These are phyloP conservation scores for Drosophila paranaensis DNA, from an alignment of 2,888 invertebrate genomes.

Conservation along the genomic window DNA sequence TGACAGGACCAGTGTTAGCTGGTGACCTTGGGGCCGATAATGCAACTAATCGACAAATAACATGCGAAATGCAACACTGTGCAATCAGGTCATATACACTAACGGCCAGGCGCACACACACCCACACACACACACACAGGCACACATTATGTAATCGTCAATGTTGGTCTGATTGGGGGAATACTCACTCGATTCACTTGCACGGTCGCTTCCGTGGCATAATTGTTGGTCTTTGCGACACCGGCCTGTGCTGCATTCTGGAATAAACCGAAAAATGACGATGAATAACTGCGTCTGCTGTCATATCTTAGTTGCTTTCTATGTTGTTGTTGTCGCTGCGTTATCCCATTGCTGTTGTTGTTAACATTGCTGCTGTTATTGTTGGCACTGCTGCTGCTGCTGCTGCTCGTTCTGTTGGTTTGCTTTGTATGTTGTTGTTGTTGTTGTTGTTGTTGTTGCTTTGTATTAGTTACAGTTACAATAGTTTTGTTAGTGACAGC, in stretches of 20 bases:
- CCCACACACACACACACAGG: slow-evolving; percentile 16
- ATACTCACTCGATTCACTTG: slow-evolving; percentile 84
- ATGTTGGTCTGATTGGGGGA: slow-evolving; percentile 26
- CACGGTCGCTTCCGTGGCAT: slow-evolving; percentile 85
- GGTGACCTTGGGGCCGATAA: slow-evolving; percentile 45
- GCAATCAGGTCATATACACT: slow-evolving; percentile 42
- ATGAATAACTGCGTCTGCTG: slow-evolving; percentile 73
- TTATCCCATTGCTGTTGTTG: slow-evolving; percentile 9
- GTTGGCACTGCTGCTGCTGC: slow-evolving; percentile 13
- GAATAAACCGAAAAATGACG: slow-evolving; percentile 84
- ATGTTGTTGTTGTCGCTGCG: slow-evolving; percentile 40
- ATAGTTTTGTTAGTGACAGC: slow-evolving; percentile 45
- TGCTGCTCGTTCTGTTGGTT: slow-evolving; percentile 5
- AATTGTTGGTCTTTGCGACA: slow-evolving; percentile 82
- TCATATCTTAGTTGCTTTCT: slow-evolving; percentile 40
- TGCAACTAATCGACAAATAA: slow-evolving; percentile 5
- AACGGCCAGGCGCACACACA: slow-evolving; percentile 3
- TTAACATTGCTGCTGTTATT: slow-evolving; percentile 9
- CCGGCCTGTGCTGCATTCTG: slow-evolving; percentile 81
- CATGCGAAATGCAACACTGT: slow-evolving; percentile 62
- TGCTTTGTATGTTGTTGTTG: slow-evolving; percentile 30
- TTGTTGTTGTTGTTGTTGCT: slow-evolving; percentile 31
- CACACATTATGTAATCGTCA: slow-evolving; percentile 68
- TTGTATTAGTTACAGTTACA: slow-evolving; percentile 48
- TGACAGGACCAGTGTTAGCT: slow-evolving; percentile 5